These are phyloP conservation scores for Galeopterus variegatus DNA, from an alignment of 2,113 vertebrate species.

Conservation along the genomic window DNA sequence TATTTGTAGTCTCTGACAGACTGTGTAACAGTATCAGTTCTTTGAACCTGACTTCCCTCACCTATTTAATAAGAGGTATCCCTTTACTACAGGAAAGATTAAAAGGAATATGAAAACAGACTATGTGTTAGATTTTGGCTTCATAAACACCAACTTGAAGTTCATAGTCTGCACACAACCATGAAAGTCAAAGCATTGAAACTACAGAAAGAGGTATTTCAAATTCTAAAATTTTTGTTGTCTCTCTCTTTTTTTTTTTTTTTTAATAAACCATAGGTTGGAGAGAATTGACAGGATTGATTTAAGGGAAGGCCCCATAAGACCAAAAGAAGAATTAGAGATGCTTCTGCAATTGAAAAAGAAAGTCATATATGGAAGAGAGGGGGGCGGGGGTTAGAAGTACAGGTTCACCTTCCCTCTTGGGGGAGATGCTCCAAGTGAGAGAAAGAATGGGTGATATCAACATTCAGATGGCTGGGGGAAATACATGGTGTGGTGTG, in stretches of 20 bases:
- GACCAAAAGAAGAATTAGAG: background rate
- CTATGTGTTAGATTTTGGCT: background rate
- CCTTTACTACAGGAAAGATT: background rate
- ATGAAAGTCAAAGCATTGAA: background rate
- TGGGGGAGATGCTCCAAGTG: background rate
- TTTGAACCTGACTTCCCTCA: background rate
- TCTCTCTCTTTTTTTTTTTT: background rate
- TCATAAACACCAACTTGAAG: background rate
- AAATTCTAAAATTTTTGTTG: background rate
- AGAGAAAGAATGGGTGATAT: background rate
- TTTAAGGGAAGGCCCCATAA: background rate
- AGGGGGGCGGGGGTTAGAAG: background rate
- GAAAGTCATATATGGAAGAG: background rate
- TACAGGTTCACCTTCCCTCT: background rate
- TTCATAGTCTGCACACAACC: background rate
- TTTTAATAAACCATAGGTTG: slow-evolving; percentile 18
- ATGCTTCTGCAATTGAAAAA: background rate
- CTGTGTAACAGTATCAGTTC: background rate
- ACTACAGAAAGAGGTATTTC: background rate
- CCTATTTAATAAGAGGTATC: background rate
- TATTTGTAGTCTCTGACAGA: background rate
- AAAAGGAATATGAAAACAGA: background rate
- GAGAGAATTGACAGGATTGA: background rate
- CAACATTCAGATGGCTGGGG: background rate
- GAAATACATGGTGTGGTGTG: background rate